Evolutionary conservation across 2,888 invertebrate species (phyloP), one percentile per base, ranked within the genome.

Genomic region (Latrodectus hesperus): DNA sequence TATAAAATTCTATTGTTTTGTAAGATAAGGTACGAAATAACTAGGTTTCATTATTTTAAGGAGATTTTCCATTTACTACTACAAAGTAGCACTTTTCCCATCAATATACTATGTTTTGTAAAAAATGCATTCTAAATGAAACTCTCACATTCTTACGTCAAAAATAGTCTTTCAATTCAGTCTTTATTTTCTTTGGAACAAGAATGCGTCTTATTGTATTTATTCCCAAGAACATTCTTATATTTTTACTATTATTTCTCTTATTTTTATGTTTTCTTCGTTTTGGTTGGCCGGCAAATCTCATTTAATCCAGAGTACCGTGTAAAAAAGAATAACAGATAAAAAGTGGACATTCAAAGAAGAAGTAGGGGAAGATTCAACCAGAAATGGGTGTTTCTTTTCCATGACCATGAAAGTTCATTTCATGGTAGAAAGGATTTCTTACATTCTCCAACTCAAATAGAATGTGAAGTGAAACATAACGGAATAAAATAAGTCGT

Each of bases 391-490:
- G 64, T 68, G 51, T 70, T 78, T 78, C 68, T 68, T 78, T 84
- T 64, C 55, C 74, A 55, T 38, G n/a, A 74, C 79, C 79, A 68
- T 70, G 74, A 67, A 60, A 85, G 79, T 85, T 85, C 84, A 85
- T 85, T 85, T 85, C 84, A 85, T 79, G 84, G 68, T 74, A 79
- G 84, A 85, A 74, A 38, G 74, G 73, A 79, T 74, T 74, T 78
- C 53, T 51, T 65, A 55, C 76, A 73, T 73, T 84, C 78, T 65
- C 52, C 38, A 60, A 60, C 71, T 72, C 84, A 65, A 84, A 84
- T 60, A 84, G 77, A 84, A 78, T 73, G 65, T 70, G 26, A 65
- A 68, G 17, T 11, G 51, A 51, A 73, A 79, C 67, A 72, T 49
- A 65, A 49, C 65, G 12, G 53, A 65, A 79, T n/a, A 60, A 60